Conservation (phyloP, 2,113 vertebrate species). For the Gymnogyps californianus region DNA sequence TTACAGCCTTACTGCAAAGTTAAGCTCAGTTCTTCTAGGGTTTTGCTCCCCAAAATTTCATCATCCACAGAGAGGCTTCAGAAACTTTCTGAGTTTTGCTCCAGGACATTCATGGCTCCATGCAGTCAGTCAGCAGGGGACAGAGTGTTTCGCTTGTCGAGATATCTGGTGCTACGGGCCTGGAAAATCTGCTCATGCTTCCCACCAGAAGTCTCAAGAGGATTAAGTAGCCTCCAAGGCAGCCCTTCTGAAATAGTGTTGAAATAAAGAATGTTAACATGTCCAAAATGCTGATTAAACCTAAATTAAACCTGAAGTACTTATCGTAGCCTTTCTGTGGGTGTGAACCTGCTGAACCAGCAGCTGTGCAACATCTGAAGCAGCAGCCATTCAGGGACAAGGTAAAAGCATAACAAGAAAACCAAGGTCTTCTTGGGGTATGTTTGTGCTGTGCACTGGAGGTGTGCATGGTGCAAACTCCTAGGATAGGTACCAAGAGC, state of each 20-base stretch:
- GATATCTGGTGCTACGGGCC: neutral
- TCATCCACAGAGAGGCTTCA: neutral
- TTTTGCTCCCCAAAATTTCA: neutral
- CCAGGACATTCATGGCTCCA: neutral
- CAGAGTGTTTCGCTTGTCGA: neutral
- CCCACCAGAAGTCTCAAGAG: neutral
- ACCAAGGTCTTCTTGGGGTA: neutral
- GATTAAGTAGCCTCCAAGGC: neutral
- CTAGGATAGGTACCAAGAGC: neutral
- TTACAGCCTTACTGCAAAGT: neutral
- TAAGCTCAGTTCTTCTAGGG: neutral
- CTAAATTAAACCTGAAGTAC: neutral
- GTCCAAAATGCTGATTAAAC: constrained; percentile 13
- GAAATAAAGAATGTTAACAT: constrained; percentile 23
- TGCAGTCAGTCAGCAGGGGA: neutral
- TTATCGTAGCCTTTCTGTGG: neutral
- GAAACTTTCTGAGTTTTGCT: neutral
- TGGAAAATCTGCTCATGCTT: neutral
- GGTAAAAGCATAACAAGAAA: neutral
- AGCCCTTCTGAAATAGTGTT: constrained; percentile 4
- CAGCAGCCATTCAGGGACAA: neutral
- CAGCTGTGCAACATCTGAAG: neutral
- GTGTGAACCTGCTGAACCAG: neutral
- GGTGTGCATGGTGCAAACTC: neutral
- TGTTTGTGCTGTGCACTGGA: neutral